A percentile compares a stretch with the other conserved stretches of the same genome.
Evolutionary conservation across 2,888 invertebrate species (phyloP).

Genomic region (Campaea margaritaria): DNA sequence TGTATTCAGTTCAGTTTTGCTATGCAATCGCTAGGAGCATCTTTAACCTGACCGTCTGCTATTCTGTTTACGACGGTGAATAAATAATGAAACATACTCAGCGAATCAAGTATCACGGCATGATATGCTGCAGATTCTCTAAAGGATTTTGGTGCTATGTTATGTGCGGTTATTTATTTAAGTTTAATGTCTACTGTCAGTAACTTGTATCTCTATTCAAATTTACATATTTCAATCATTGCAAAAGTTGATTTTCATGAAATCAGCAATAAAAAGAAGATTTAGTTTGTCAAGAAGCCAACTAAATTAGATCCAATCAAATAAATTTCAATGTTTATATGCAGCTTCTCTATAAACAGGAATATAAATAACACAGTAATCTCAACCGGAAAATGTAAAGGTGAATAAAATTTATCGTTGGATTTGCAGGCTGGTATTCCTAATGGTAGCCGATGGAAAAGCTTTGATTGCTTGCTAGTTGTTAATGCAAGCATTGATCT

Average conservation of each 20-base stretch:
- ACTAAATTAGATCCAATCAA: constrained; percentile 33
- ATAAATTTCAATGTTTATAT: constrained; percentile 49
- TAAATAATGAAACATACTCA: too few species aligned
- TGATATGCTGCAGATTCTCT: too few species aligned
- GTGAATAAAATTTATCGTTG: constrained; percentile 30
- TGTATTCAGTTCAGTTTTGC: constrained; percentile 49
- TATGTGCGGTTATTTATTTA: too few species aligned
- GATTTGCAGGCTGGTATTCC: constrained; percentile 29
- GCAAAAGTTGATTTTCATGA: not conserved
- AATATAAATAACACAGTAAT: constrained; percentile 42
- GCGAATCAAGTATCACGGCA: too few species aligned
- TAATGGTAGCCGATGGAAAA: constrained; percentile 23
- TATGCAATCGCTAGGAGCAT: constrained; percentile 36
- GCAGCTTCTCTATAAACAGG: constrained; percentile 45
- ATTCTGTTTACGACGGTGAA: not conserved
- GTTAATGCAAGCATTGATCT: constrained; percentile 24
- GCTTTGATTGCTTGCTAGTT: constrained; percentile 17
- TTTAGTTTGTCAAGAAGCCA: constrained; percentile 30
- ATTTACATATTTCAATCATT: not conserved
- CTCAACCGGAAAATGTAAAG: constrained; percentile 38
- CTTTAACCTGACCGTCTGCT: constrained; percentile 3
- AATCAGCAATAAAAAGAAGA: not conserved
- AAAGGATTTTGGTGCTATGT: too few species aligned
- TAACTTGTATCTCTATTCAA: too few species aligned
- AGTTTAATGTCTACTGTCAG: too few species aligned